Percentiles rank a stretch among this genome's conserved stretches.
phyloP scores from a whole-genome alignment of 2,797 vertebrate species.

The Argya squamiceps region DNA sequence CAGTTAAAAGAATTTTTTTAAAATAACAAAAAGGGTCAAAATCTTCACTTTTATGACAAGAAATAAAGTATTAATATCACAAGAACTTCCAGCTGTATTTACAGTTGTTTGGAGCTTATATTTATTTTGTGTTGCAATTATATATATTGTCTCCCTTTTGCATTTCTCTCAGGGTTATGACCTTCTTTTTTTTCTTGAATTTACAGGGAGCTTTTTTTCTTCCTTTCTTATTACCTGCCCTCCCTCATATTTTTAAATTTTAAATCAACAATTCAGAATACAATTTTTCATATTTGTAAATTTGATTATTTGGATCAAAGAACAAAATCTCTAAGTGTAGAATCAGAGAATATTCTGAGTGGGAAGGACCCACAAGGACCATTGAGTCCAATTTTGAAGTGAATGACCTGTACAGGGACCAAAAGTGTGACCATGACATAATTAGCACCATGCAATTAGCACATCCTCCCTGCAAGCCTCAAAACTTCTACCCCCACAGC shows the following conservation, averaged over 20 bases:
- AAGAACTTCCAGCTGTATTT: background rate
- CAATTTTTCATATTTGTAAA: background rate
- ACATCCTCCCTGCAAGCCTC: background rate
- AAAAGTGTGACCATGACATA: background rate
- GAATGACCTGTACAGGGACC: background rate
- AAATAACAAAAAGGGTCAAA: background rate
- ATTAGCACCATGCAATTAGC: background rate
- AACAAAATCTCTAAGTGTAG: background rate
- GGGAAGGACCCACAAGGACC: background rate
- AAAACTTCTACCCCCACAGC: background rate
- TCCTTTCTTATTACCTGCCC: background rate
- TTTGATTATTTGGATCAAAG: background rate
- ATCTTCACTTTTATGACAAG: background rate
- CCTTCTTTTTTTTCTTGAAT: background rate
- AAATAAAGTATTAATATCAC: background rate
- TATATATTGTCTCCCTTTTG: background rate
- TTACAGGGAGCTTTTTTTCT: background rate
- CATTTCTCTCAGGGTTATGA: background rate
- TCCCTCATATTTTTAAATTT: background rate
- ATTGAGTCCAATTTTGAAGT: background rate
- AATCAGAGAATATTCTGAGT: background rate
- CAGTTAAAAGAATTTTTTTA: no score
- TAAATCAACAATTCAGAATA: background rate
- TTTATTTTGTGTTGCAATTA: background rate
- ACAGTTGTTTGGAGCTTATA: background rate